Evolutionary conservation across 2,888 invertebrate species (phyloP), one percentile per base, ranked within the genome.

Genomic region (Ectobius pallidus): DNA sequence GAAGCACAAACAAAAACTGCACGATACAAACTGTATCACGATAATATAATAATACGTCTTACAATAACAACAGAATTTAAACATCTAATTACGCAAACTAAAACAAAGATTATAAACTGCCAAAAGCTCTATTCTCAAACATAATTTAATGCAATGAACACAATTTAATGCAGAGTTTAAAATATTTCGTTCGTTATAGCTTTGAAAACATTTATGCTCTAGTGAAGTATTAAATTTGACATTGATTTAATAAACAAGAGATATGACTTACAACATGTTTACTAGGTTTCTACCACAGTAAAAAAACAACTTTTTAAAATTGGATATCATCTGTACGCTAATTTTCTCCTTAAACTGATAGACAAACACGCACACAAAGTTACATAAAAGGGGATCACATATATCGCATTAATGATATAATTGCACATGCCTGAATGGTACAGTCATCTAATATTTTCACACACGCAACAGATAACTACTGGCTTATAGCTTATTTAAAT

Each of bases 351-450:
- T 42, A 39, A 4, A 18, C 14, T 25, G n/a, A 46, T 68, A 46
- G 46, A 68, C 49, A 49, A 27, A 42, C 39, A 11, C 69, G 55
- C 58, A 58, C 22, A 55, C 34, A 20, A 55, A 58, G 11, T 39
- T 58, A 58, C 55, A 70, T n/a, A 16, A 61, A n/a, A 44, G 16
- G 61, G 42, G 61, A 70, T 70, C 70, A 70, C 70, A 70, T 70
- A 44, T 44, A 65, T 46, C 27, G 18, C 65, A 18, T 27, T 44
- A 30, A 44, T 39, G 30, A 30, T 30, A 58, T 16, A 42, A 70
- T 70, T 70, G 70, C 70, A 70, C 70, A 70, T 70, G 58, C 58
- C 58, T 58, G 30, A 58, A 58, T 30, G 30, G 30, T 16, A 58
- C 58, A 58, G n/a, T 32, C 58, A 58, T n/a, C 58, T 58, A 58